Evolutionary conservation across 2,888 invertebrate genomes (phyloP).

Genomic region (Colostygia pectinataria): DNA sequence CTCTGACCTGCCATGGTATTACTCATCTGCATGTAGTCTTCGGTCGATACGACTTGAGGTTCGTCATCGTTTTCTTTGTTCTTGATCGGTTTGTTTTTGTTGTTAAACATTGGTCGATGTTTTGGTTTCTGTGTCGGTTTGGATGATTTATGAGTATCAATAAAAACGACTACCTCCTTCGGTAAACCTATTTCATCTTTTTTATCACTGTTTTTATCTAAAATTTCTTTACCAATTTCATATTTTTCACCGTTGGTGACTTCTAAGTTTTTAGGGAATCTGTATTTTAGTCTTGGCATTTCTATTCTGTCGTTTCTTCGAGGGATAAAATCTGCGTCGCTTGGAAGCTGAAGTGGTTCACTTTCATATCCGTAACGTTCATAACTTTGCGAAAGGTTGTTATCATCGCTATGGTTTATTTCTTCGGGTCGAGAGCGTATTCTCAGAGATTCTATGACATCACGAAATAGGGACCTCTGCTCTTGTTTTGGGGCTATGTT

Average conservation of each 20-base stretch:
- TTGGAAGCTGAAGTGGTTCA: slow-evolving; percentile 56
- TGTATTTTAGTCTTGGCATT: slow-evolving; percentile 68
- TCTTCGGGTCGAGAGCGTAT: slow-evolving; percentile 66
- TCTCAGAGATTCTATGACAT: slow-evolving; percentile 70
- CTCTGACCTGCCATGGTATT: slow-evolving; percentile 73
- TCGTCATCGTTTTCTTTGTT: slow-evolving; percentile 44
- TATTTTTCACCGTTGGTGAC: slow-evolving; percentile 39
- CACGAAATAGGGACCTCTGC: slow-evolving; percentile 66
- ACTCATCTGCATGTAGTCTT: slow-evolving; percentile 48
- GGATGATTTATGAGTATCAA: slow-evolving; percentile 49
- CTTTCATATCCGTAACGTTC: slow-evolving; percentile 59
- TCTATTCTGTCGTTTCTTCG: slow-evolving; percentile 73
- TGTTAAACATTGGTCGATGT: slow-evolving; percentile 40
- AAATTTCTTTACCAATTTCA: slow-evolving; percentile 7
- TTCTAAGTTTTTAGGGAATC: slow-evolving; percentile 63
- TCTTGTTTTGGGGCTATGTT: slow-evolving; percentile 48
- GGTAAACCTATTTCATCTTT: slow-evolving; percentile 37
- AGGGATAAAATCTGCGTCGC: slow-evolving; percentile 64
- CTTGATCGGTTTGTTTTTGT: slow-evolving; percentile 45
- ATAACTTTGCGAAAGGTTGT: slow-evolving; percentile 60
- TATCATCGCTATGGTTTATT: slow-evolving; percentile 60
- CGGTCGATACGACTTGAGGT: slow-evolving; percentile 32
- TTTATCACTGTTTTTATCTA: slow-evolving; percentile 32
- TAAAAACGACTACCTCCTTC: slow-evolving; percentile 63
- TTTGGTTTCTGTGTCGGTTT: slow-evolving; percentile 56